These are phyloP conservation scores for Lophius americanus DNA, from an alignment of 2,797 vertebrate species.

Conservation along the genomic window DNA sequence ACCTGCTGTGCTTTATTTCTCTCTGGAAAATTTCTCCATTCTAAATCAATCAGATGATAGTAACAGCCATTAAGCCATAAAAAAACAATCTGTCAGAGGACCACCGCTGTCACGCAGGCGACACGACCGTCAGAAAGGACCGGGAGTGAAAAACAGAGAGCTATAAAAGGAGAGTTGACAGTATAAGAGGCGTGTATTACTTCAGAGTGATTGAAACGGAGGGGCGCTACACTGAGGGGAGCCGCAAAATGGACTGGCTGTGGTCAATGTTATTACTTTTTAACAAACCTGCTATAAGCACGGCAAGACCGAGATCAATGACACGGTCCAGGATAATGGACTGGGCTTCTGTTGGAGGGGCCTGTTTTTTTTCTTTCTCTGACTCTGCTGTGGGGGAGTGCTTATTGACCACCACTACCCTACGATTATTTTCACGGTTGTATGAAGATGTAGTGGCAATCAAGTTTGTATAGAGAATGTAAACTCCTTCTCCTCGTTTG, in stretches of 20 bases:
- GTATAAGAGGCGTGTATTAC: constrained; percentile 31
- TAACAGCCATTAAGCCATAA: neutral
- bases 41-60: constrained; percentile 6
- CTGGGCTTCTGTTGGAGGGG: constrained; percentile 39
- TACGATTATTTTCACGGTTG: constrained; percentile 32
- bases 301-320: constrained; percentile 58
- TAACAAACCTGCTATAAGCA: constrained; percentile 60
- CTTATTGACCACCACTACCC: constrained; percentile 47
- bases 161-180: constrained; percentile 3
- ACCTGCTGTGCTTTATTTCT: constrained; percentile 18
- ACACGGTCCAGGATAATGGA: constrained; percentile 55
- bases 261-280: constrained; percentile 59
- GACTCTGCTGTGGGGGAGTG: constrained; percentile 48
- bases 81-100: constrained; percentile 5
- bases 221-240: constrained; percentile 23
- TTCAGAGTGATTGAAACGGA: constrained; percentile 48
- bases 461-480: constrained; percentile 14
- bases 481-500: constrained; percentile 9
- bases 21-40: constrained; percentile 9
- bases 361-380: constrained; percentile 14
- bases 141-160: neutral
- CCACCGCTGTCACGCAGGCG: neutral
- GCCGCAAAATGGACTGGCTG: constrained; percentile 50
- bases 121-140: neutral
- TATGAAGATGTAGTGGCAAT: constrained; percentile 18